Percentiles rank a stretch among this genome's conserved stretches.
Evolutionary conservation across 2,113 vertebrate genomes (phyloP).

Genomic region (Pyrgilauda ruficollis): DNA sequence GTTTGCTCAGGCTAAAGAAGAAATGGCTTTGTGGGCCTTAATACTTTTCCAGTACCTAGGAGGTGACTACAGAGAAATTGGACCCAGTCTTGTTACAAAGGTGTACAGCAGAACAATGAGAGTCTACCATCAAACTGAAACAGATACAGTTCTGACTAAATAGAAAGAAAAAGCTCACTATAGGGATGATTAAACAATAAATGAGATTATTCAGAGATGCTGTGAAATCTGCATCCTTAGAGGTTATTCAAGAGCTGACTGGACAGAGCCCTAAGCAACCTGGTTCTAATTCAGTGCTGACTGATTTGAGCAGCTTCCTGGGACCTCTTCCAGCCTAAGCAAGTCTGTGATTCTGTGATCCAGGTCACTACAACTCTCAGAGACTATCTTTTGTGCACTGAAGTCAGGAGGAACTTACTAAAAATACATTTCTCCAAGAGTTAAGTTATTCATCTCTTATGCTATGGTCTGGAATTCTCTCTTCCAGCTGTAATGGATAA

Average conservation of each 20-base stretch:
- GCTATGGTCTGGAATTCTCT: neutral
- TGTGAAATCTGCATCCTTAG: neutral
- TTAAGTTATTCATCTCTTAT: neutral
- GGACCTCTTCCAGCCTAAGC: neutral
- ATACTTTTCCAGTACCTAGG: neutral
- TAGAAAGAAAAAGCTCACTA: neutral
- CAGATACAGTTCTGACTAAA: neutral
- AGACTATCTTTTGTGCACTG: neutral
- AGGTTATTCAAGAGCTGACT: neutral
- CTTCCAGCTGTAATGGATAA: neutral
- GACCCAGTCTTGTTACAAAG: neutral
- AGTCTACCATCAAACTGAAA: neutral
- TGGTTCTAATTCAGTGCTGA: neutral
- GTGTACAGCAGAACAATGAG: neutral
- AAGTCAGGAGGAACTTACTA: neutral
- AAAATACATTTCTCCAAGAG: neutral
- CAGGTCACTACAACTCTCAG: neutral
- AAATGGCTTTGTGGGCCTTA: neutral
- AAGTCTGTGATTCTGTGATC: neutral
- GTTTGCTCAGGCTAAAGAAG: neutral
- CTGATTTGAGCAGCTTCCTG: neutral
- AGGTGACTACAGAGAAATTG: neutral
- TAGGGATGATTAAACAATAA: neutral
- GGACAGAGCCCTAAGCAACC: neutral
- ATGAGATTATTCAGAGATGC: neutral